Conservation (phyloP, 37 sponge, comb jelly and placozoan species). For the Dysidea cf. avara region DNA sequence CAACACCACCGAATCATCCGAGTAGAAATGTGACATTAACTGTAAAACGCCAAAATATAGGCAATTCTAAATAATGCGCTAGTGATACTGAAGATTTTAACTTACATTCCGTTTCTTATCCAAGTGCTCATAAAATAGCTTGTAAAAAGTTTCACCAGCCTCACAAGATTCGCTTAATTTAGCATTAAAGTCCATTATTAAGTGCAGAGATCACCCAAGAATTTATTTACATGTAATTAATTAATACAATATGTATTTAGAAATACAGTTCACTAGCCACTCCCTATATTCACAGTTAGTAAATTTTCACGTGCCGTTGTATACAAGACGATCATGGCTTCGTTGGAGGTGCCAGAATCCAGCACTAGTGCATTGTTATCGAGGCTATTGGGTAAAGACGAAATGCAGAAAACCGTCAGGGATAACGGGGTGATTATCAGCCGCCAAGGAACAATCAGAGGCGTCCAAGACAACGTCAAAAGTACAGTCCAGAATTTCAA, state of each 20-base stretch:
- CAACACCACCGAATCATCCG: conserved; percentile 53
- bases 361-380: too few relatives aligned
- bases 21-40: conserved; percentile 67
- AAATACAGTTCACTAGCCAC: too few relatives aligned
- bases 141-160: conserved; percentile 68
- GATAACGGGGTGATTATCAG: neutral
- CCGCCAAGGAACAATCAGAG: conserved; percentile 30
- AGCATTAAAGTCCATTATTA: conserved; percentile 37
- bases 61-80: conserved; percentile 2
- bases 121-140: conserved; percentile 62
- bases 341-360: too few relatives aligned
- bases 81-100: neutral
- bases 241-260: too few relatives aligned
- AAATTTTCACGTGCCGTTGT: too few relatives aligned
- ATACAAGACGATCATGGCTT: too few relatives aligned
- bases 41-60: conserved; percentile 15
- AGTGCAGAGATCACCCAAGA: too few relatives aligned
- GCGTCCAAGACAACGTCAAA: conserved; percentile 32
- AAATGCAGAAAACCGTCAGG: neutral
- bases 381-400: too few relatives aligned
- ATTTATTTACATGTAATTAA: too few relatives aligned
- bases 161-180: conserved; percentile 46
- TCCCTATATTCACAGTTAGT: too few relatives aligned
- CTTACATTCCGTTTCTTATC: conserved; percentile 78
- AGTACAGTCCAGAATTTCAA: conserved; percentile 12